Conservation (phyloP, 2,888 invertebrate genomes). For the Sicus ferrugineus region DNA sequence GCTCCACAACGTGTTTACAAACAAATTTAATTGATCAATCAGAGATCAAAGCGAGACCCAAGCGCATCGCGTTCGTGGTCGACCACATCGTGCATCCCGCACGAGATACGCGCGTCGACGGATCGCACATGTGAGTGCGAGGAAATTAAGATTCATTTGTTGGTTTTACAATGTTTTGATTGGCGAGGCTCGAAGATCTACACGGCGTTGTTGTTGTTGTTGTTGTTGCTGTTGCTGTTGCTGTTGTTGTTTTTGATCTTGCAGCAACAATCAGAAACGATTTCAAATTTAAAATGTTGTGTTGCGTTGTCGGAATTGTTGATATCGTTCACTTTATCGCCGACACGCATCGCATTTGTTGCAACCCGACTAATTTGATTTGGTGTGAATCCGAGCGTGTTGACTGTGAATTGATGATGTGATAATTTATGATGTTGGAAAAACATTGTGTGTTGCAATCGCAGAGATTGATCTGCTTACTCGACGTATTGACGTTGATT, state of each 20-base stretch:
- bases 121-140: conserved; percentile 5
- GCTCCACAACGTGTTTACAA: conserved; percentile 55
- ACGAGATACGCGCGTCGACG: conserved; percentile 1
- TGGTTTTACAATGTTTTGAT: conserved; percentile 54
- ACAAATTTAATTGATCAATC: conserved; percentile 63
- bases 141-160: conserved; percentile 26
- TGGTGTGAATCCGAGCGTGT: background rate
- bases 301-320: conserved; percentile 4
- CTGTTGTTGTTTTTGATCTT: background rate
- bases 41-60: conserved; percentile 51
- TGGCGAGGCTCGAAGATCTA: conserved; percentile 52
- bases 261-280: background rate
- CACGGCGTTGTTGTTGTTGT: conserved; percentile 10
- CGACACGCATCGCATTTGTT: conserved; percentile 8
- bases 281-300: background rate
- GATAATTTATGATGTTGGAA: conserved; percentile 13
- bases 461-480: background rate
- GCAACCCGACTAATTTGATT: conserved; percentile 3
- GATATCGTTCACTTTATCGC: background rate
- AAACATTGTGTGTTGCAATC: background rate
- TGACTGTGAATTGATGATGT: conserved; percentile 14
- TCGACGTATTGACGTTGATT: background rate
- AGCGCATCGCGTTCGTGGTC: conserved; percentile 26
- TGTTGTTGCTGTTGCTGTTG: background rate
- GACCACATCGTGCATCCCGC: background rate